These are phyloP conservation scores for Drosophila basisetae DNA, from an alignment of 2,888 invertebrate genomes.

Conservation along the genomic window DNA sequence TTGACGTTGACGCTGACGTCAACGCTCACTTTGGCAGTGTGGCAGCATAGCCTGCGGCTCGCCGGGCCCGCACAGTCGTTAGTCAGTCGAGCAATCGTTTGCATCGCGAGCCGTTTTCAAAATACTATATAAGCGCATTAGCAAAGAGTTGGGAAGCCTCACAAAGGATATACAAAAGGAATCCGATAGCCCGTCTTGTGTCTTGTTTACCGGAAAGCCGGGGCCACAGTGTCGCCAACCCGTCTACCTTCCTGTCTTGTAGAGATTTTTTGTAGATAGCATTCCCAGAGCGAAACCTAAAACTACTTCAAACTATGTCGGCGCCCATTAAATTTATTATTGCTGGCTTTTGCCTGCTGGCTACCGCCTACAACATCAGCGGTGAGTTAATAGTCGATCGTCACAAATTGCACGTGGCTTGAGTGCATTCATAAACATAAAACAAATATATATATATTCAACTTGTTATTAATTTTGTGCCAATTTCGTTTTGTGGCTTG, in stretches of 20 bases:
- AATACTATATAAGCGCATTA: slow-evolving; percentile 5
- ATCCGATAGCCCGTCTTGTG: slow-evolving; percentile 20
- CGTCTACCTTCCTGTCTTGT: slow-evolving; percentile 35
- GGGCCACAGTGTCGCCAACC: slow-evolving; percentile 67
- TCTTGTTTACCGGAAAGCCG: slow-evolving; percentile 45
- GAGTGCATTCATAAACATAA: slow-evolving; percentile 37
- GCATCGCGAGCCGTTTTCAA: slow-evolving; percentile 71
- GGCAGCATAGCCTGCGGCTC: slow-evolving; percentile 65
- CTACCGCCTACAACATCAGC: slow-evolving; percentile 65
- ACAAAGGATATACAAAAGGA: slow-evolving; percentile 46
- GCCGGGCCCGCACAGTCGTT: slow-evolving; percentile 65
- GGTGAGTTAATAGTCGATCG: slow-evolving; percentile 56
- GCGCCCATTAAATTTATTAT: slow-evolving; percentile 65
- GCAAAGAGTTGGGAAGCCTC: slow-evolving; percentile 24
- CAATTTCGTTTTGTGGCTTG: slow-evolving; percentile 15
- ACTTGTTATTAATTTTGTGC: slow-evolving; percentile 24
- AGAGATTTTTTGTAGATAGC: slow-evolving; percentile 27
- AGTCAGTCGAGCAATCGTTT: slow-evolving; percentile 69
- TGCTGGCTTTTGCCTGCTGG: slow-evolving; percentile 66
- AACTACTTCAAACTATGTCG: slow-evolving; percentile 53
- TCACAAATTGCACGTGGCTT: slow-evolving; percentile 29
- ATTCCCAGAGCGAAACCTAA: slow-evolving; percentile 36
- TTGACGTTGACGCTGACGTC: slow-evolving; percentile 22
- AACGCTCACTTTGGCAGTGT: slow-evolving; percentile 48
- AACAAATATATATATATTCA: slow-evolving; percentile 15